phyloP scores from a whole-genome alignment of 2,113 vertebrate species.

The Elgaria multicarinata region DNA sequence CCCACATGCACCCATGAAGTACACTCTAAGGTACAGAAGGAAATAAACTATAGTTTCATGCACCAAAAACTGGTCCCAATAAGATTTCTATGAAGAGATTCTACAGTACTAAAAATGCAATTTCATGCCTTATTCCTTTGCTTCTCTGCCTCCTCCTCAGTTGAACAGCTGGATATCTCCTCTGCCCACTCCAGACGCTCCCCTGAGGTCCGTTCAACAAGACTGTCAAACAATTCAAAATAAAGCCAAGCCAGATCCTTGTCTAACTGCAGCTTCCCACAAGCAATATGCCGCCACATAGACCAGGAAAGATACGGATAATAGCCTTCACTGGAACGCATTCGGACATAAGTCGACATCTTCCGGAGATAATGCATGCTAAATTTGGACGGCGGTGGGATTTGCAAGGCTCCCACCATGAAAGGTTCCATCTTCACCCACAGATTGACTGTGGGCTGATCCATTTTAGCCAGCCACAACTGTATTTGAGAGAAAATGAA shows the following conservation, averaged over 20 bases:
- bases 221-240: slow-evolving; percentile 91
- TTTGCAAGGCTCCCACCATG: slow-evolving; percentile 86
- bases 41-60: neutral
- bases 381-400: slow-evolving; percentile 87
- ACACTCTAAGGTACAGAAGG: neutral
- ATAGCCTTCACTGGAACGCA: slow-evolving; percentile 81
- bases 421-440: slow-evolving; percentile 94
- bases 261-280: slow-evolving; percentile 91
- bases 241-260: slow-evolving; percentile 93
- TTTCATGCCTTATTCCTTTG: slow-evolving; percentile 84
- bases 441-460: slow-evolving; percentile 76
- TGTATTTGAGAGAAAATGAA: neutral
- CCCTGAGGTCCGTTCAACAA: slow-evolving; percentile 72
- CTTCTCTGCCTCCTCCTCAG: slow-evolving; percentile 85
- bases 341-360: slow-evolving; percentile 86
- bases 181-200: slow-evolving; percentile 89
- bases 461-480: slow-evolving; percentile 75
- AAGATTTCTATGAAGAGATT: neutral
- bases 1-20: neutral
- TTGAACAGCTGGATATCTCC: slow-evolving; percentile 82
- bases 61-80: neutral
- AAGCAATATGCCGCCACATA: slow-evolving; percentile 92
- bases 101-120: neutral
- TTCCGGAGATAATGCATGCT: slow-evolving; percentile 91
- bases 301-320: slow-evolving; percentile 88